A percentile compares a stretch with the other conserved stretches of the same genome.
Evolutionary conservation across 1,140 invertebrate genomes (phyloP).

Genomic region (Drosophila virilis): DNA sequence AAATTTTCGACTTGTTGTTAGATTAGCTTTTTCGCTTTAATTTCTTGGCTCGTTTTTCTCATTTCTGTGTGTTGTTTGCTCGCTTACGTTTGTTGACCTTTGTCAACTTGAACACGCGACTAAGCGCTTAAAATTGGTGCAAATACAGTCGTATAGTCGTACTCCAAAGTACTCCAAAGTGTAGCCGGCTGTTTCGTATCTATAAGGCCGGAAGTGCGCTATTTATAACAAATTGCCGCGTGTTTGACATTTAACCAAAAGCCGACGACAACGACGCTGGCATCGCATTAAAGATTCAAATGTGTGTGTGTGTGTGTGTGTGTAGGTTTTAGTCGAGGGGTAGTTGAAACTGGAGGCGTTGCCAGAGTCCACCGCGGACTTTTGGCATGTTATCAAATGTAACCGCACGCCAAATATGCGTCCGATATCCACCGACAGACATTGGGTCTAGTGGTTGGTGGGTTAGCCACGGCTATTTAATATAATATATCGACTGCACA

Average conservation of each 20-base stretch:
- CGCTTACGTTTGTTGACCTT: slow-evolving; percentile 70
- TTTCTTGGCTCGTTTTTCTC: slow-evolving; percentile 30
- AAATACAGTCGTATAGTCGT: slow-evolving; percentile 53
- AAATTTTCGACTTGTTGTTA: slow-evolving; percentile 29
- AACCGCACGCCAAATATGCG: slow-evolving; percentile 76
- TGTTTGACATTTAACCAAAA: slow-evolving; percentile 80
- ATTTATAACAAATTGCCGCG: slow-evolving; percentile 81
- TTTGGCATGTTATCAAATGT: slow-evolving; percentile 80
- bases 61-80: slow-evolving; percentile 14
- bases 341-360: slow-evolving; percentile 37
- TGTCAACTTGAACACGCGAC: slow-evolving; percentile 77
- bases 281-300: slow-evolving; percentile 71
- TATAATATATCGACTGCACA: slow-evolving; percentile 58
- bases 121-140: slow-evolving; percentile 72
- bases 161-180: slow-evolving; percentile 16
- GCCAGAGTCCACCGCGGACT: slow-evolving; percentile 39
- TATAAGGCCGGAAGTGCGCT: slow-evolving; percentile 70
- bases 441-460: slow-evolving; percentile 47
- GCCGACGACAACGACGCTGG: slow-evolving; percentile 26
- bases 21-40: slow-evolving; percentile 36
- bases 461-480: slow-evolving; percentile 67
- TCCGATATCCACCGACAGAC: slow-evolving; percentile 46
- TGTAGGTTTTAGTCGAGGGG: background rate
- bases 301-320: background rate
- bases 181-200: slow-evolving; percentile 23